Conservation (phyloP, 2,888 invertebrate species). For the Autographa gamma region DNA sequence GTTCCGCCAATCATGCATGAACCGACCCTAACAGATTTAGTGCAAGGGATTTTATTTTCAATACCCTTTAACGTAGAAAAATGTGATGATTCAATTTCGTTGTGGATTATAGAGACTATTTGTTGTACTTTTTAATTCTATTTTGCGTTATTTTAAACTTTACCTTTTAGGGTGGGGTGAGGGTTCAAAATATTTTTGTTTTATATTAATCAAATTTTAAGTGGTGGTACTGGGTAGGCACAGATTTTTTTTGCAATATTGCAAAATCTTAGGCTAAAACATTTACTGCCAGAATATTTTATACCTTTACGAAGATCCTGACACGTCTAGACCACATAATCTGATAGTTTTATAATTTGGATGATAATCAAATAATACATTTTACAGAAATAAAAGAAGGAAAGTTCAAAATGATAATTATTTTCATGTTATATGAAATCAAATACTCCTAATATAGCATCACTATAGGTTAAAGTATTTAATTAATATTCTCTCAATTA, state of each 20-base stretch:
- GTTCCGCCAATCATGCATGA: slow-evolving; percentile 25
- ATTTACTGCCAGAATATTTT: too few species aligned
- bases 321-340: too few species aligned
- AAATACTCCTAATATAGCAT: too few species aligned
- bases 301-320: too few species aligned
- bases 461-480: neutral
- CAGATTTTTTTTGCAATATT: too few species aligned
- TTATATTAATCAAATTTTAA: neutral
- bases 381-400: too few species aligned
- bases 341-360: too few species aligned
- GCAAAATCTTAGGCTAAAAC: too few species aligned
- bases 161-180: neutral
- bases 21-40: slow-evolving; percentile 30
- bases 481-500: neutral
- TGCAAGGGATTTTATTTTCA: slow-evolving; percentile 25
- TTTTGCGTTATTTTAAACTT: neutral
- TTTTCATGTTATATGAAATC: too few species aligned
- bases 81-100: neutral
- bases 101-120: neutral
- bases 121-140: neutral
- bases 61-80: slow-evolving; percentile 15
- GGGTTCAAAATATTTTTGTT: neutral
- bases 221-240: too few species aligned
- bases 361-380: too few species aligned
- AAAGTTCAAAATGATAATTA: too few species aligned